These are phyloP conservation scores for Osmerus mordax DNA, from an alignment of 2,113 vertebrate genomes.

Conservation along the genomic window DNA sequence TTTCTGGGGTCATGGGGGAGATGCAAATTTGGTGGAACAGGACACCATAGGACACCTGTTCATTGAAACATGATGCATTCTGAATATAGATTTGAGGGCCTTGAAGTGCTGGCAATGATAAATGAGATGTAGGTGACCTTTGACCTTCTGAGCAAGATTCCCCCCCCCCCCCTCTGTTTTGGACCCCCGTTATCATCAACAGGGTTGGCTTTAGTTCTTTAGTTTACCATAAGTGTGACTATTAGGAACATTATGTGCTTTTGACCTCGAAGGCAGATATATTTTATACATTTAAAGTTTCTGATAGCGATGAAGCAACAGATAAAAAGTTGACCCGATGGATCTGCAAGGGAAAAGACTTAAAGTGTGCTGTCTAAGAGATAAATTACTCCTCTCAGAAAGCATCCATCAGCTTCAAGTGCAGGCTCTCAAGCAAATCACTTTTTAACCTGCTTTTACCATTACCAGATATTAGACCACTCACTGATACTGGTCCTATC, in stretches of 20 bases:
- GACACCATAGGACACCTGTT: slow-evolving; percentile 50
- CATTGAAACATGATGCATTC: slow-evolving; percentile 50
- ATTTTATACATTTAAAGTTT: too few species aligned
- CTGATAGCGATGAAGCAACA: too few species aligned
- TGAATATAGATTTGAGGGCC: slow-evolving; percentile 31
- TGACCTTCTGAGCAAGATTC: slow-evolving; percentile 32
- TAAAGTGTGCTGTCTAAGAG: slow-evolving; percentile 13
- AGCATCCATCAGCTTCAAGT: not conserved
- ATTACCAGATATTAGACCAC: not conserved
- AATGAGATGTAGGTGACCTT: slow-evolving; percentile 45
- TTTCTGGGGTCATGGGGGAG: slow-evolving; percentile 30
- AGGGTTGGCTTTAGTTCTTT: slow-evolving; percentile 27
- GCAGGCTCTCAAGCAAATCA: slow-evolving; percentile 20
- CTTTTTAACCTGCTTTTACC: not conserved
- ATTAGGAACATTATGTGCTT: not conserved
- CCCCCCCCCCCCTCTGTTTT: slow-evolving; percentile 3
- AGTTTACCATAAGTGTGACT: slow-evolving; percentile 38
- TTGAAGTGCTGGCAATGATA: slow-evolving; percentile 49
- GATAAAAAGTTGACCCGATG: slow-evolving; percentile 19
- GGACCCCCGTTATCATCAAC: slow-evolving; percentile 25
- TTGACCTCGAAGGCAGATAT: not conserved
- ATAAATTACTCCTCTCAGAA: slow-evolving; percentile 1
- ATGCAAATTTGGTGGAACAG: slow-evolving; percentile 8
- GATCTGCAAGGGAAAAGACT: slow-evolving; percentile 39
- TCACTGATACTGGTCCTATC: not conserved